Evolutionary conservation across 2,113 vertebrate species (phyloP).

Genomic region (Actinemys pallida): DNA sequence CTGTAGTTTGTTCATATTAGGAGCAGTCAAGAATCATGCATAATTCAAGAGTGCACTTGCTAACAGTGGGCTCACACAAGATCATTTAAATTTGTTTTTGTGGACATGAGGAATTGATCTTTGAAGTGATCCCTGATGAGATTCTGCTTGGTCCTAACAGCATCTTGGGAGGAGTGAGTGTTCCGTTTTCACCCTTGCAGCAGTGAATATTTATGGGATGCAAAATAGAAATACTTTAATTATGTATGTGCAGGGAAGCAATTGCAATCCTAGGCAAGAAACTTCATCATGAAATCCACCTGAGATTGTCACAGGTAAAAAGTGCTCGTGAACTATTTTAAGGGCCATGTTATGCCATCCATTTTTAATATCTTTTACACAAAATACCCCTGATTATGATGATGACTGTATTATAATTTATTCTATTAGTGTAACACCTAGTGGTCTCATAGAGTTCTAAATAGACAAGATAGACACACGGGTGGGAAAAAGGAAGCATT

Average conservation of each 20-base stretch:
- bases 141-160: conserved; percentile 4
- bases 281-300: conserved; percentile 32
- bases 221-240: conserved; percentile 67
- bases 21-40: conserved; percentile 50
- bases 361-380: not conserved
- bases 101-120: conserved; percentile 56
- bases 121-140: conserved; percentile 65
- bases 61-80: conserved; percentile 26
- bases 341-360: not conserved
- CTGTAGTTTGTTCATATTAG: conserved; percentile 51
- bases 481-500: not conserved
- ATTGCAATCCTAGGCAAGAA: conserved; percentile 13
- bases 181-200: conserved; percentile 48
- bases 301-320: conserved; percentile 21
- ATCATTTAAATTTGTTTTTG: conserved; percentile 58
- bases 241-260: conserved; percentile 54
- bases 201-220: conserved; percentile 62
- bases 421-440: not conserved
- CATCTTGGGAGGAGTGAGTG: conserved; percentile 23
- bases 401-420: not conserved
- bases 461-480: not conserved
- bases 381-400: not conserved
- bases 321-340: not conserved
- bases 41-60: conserved; percentile 47
- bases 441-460: not conserved